Evolutionary conservation across 2,797 vertebrate species (phyloP).

Genomic region (Emys orbicularis): DNA sequence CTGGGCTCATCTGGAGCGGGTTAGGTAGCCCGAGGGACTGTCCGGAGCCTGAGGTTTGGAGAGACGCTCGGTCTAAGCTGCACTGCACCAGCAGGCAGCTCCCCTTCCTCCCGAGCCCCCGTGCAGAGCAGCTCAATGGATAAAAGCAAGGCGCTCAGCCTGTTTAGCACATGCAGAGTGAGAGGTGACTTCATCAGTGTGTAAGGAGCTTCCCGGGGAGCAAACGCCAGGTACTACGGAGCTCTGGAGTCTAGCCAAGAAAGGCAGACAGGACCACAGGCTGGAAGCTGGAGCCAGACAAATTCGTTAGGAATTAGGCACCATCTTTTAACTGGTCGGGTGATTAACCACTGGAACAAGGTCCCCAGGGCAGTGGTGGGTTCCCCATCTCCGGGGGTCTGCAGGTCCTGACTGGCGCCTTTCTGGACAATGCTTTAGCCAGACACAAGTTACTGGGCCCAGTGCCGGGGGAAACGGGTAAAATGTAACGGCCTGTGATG

Average conservation of each 20-base stretch:
- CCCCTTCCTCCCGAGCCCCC: too few species aligned
- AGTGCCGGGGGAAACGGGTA: not conserved
- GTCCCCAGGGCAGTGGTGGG: not conserved
- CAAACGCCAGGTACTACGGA: too few species aligned
- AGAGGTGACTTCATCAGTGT: too few species aligned
- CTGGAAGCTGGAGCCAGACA: not conserved
- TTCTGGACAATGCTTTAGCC: not conserved
- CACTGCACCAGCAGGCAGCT: too few species aligned
- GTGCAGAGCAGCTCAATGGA: too few species aligned
- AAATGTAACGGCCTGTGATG: not conserved
- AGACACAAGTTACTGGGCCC: not conserved
- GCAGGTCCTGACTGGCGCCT: not conserved
- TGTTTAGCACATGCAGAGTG: too few species aligned
- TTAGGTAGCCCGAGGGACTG: too few species aligned
- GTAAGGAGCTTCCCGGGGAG: too few species aligned
- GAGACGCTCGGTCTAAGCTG: too few species aligned
- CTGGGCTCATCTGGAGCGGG: not conserved
- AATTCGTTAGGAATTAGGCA: not conserved
- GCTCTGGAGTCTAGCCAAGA: too few species aligned
- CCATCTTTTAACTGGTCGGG: not conserved
- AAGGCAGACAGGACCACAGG: not conserved
- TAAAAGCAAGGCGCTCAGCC: too few species aligned
- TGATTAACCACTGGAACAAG: not conserved
- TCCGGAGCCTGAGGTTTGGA: too few species aligned
- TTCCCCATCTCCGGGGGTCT: not conserved